Conservation (phyloP, 2,113 vertebrate species). For the Phylloscopus whistleri region DNA sequence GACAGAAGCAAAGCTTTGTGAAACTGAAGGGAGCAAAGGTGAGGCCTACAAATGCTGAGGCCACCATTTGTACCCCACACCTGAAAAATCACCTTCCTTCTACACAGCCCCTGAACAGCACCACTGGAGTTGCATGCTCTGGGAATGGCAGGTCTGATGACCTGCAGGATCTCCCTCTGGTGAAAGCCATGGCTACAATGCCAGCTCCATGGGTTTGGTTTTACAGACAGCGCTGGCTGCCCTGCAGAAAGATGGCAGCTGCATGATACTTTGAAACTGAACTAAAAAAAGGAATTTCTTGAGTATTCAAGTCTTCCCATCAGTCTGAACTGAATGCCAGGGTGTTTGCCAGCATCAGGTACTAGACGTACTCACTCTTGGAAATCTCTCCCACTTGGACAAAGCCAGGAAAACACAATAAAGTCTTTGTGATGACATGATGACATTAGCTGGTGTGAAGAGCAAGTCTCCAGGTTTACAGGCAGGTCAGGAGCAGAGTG, state of each 20-base stretch:
- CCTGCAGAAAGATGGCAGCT: neutral
- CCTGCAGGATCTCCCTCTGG: neutral
- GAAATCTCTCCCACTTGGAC: neutral
- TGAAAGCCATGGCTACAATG: neutral
- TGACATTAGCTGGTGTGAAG: neutral
- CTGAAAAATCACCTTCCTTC: neutral
- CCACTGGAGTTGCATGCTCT: fast-evolving
- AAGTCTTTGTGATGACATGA: neutral
- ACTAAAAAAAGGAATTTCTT: neutral
- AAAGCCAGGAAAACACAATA: neutral
- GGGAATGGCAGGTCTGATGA: fast-evolving
- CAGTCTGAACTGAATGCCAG: neutral
- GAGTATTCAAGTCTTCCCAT: neutral
- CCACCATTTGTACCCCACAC: neutral
- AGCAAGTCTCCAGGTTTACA: neutral
- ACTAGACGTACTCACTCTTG: neutral
- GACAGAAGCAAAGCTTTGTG: neutral
- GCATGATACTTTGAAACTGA: neutral
- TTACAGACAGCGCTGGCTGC: neutral
- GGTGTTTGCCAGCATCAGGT: neutral
- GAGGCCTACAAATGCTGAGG: too few species aligned
- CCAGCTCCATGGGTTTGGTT: neutral
- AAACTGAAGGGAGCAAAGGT: neutral
- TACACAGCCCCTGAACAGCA: neutral
- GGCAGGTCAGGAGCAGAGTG: neutral